Evolutionary conservation across 2,797 vertebrate species (phyloP).

Genomic region (Uromys caudimaculatus): DNA sequence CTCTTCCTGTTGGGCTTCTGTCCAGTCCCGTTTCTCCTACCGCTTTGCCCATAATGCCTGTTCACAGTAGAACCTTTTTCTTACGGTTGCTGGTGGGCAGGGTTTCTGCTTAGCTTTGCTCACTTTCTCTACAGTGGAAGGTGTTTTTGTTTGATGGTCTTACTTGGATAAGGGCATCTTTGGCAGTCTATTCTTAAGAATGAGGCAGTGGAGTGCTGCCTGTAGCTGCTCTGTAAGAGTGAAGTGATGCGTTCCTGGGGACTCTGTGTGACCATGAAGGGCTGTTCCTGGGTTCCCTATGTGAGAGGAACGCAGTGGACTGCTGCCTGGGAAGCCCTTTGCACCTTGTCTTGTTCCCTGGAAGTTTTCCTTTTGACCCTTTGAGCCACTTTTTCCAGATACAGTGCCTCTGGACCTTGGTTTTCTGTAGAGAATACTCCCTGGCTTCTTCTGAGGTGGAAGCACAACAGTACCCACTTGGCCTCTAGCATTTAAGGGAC

Average conservation of each 20-base stretch:
- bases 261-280: neutral
- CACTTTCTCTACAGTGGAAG: neutral
- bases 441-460: neutral
- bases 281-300: neutral
- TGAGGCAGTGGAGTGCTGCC: neutral
- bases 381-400: neutral
- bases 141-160: neutral
- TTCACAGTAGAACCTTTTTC: neutral
- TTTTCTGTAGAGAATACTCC: neutral
- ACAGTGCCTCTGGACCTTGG: neutral
- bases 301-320: neutral
- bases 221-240: neutral
- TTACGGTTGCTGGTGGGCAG: neutral
- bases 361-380: neutral
- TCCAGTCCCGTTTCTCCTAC: neutral
- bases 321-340: neutral
- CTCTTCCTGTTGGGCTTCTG: neutral
- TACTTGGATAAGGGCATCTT: neutral
- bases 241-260: neutral
- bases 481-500: neutral
- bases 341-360: neutral
- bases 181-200: neutral
- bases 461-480: neutral
- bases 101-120: neutral
- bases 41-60: neutral